Conservation (phyloP, 1,140 invertebrate species). For the Limonius californicus region DNA sequence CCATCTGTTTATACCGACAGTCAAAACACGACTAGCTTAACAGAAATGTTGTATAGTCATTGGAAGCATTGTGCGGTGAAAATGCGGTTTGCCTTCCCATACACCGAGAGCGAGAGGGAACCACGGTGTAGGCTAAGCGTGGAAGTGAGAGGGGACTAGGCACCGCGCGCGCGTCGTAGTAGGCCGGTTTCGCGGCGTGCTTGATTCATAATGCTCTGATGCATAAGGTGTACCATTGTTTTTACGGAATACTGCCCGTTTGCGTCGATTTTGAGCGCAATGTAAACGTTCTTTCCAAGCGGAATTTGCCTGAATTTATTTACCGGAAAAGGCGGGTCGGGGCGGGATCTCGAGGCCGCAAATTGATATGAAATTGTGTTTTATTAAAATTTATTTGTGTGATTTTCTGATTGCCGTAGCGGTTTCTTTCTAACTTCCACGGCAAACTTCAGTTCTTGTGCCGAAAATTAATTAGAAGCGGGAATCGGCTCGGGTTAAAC, state of each 20-base stretch:
- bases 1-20: slow-evolving; percentile 18
- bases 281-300: slow-evolving; percentile 20
- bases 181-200: slow-evolving; percentile 28
- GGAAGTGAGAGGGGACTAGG: slow-evolving; percentile 20
- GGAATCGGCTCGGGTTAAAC: too few relatives aligned
- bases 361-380: slow-evolving; percentile 31
- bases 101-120: slow-evolving; percentile 20
- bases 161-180: slow-evolving; percentile 28
- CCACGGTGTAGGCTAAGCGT: not conserved
- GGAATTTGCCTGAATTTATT: slow-evolving; percentile 17
- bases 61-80: slow-evolving; percentile 20
- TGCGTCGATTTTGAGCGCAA: slow-evolving; percentile 29
- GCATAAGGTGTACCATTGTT: slow-evolving; percentile 36
- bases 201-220: slow-evolving; percentile 30
- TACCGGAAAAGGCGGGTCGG: slow-evolving; percentile 24
- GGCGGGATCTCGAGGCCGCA: slow-evolving; percentile 25
- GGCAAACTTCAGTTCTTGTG: not conserved
- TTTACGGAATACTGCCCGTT: slow-evolving; percentile 20
- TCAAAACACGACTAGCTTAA: slow-evolving; percentile 25
- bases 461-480: not conserved
- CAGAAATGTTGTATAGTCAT: slow-evolving; percentile 20
- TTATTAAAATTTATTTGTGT: not conserved
- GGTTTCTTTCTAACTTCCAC: not conserved
- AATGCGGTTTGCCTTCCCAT: slow-evolving; percentile 23
- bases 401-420: not conserved